Evolutionary conservation across 2,888 invertebrate species (phyloP).

Genomic region (Drosophila gaucha): DNA sequence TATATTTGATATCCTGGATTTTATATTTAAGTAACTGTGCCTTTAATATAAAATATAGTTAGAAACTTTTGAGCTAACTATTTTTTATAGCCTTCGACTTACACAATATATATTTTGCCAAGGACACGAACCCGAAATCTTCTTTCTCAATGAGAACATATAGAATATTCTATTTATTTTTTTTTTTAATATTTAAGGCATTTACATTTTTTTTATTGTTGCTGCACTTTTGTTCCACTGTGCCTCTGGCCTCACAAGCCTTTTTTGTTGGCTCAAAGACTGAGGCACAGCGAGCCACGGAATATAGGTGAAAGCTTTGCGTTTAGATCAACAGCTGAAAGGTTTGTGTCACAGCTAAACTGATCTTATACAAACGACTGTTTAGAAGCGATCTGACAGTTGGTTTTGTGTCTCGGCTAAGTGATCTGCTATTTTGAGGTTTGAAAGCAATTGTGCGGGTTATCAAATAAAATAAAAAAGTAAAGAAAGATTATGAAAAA

Average conservation of each 20-base stretch:
- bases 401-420: slow-evolving; percentile 3
- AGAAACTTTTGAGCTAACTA: too few relatives aligned
- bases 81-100: too few relatives aligned
- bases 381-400: not conserved
- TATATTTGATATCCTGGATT: too few relatives aligned
- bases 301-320: slow-evolving; percentile 55
- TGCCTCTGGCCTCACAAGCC: not conserved
- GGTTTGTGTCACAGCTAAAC: slow-evolving; percentile 18
- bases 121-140: too few relatives aligned
- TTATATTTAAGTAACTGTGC: too few relatives aligned
- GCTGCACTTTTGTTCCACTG: not conserved
- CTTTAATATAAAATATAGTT: too few relatives aligned
- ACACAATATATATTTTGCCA: too few relatives aligned
- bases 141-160: too few relatives aligned
- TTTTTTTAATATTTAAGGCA: not conserved
- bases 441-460: not conserved
- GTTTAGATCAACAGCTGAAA: not conserved
- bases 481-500: too few relatives aligned
- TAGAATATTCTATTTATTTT: not conserved
- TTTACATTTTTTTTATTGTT: not conserved
- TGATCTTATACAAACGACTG: slow-evolving; percentile 14
- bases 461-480: not conserved
- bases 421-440: not conserved
- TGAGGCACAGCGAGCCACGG: not conserved
- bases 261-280: slow-evolving; percentile 16